Conservation (phyloP, 2,888 invertebrate species). For the Synanthedon tipuliformis region DNA sequence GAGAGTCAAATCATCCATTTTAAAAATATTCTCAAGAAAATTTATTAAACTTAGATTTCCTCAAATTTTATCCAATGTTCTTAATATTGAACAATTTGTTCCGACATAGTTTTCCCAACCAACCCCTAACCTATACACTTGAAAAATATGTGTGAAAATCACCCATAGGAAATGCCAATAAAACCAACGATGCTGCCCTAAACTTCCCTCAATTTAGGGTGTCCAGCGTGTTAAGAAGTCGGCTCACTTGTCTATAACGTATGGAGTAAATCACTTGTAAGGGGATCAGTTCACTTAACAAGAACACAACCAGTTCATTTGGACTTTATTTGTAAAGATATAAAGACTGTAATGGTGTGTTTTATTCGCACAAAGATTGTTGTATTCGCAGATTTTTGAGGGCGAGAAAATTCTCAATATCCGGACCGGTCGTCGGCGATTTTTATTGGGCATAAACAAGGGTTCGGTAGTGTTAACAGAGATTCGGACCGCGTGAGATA, state of each 20-base stretch:
- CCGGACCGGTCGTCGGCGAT: slow-evolving; percentile 58
- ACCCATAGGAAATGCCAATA: slow-evolving; percentile 62
- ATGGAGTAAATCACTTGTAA: slow-evolving; percentile 53
- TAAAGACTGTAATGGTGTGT: not conserved
- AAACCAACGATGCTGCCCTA: slow-evolving; percentile 48
- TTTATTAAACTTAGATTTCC: too few species aligned
- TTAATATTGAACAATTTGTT: too few species aligned
- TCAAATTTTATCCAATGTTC: too few species aligned
- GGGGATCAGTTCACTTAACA: slow-evolving; percentile 21
- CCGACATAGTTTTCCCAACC: not conserved
- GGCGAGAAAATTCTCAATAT: slow-evolving; percentile 58
- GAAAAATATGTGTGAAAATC: slow-evolving; percentile 43
- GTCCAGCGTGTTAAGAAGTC: slow-evolving; percentile 59
- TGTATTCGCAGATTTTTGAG: slow-evolving; percentile 37
- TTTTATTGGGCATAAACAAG: slow-evolving; percentile 63
- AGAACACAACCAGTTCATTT: not conserved
- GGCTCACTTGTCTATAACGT: slow-evolving; percentile 60
- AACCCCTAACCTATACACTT: slow-evolving; percentile 16
- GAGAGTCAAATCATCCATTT: too few species aligned
- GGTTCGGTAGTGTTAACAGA: slow-evolving; percentile 39
- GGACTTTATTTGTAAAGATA: slow-evolving; percentile 10
- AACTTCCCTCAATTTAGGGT: slow-evolving; percentile 56
- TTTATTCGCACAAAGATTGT: slow-evolving; percentile 5
- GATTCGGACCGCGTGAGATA: slow-evolving; percentile 41
- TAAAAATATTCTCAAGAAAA: too few species aligned